Evolutionary conservation across 2,888 invertebrate genomes (phyloP), one percentile per base, ranked within the genome.

Genomic region (Myopa testacea): DNA sequence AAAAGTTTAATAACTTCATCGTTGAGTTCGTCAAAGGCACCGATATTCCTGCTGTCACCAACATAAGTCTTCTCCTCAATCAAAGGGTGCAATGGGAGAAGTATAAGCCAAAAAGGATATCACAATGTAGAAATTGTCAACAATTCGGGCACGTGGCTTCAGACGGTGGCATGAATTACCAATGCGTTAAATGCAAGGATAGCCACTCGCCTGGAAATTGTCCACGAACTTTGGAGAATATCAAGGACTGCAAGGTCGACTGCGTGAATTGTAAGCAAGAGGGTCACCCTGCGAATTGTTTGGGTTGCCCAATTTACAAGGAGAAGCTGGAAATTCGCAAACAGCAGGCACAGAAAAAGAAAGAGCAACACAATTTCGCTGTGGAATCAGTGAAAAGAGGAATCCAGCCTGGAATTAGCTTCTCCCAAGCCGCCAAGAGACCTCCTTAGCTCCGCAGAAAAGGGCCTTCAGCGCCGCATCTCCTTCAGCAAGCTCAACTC

Each of bases 221-320:
- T 26, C 58, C 19, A 1, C 19, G 26, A 19, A n/a, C 58, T 62
- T 4, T 10, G 19, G 26, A 19, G 4, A 34, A 34, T 5, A 5
- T 34, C 10, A 34, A 63, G 0, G 34, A 34, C 34, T 12, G 38
- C 4, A 70, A 70, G 4, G 52, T 71, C 0, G 34, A 10, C 4
- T 76, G 70, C n/a, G 63, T 45, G 0, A 76, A 76, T 65, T 76
- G 70, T 34, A 16, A 26, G 1, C 26, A 26, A 2, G 1, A 26
- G 1, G 26, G 26, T 26, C 26, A 26, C 2, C 26, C 26, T 37
- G 76, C 76, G 3, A 76, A 76, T 14, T 34, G 34, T 37, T 12
- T 14, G 34, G 60, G 60, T 1, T 65, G 67, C n/a, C 67, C 75
- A 0, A 75, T 67, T 19, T 65, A 52, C 37, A 37, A 65, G 0